Evolutionary conservation across 37 sponge, comb jelly and placozoan genomes (phyloP), one percentile per base, ranked within the genome.

Genomic region (Beroe ovata): DNA sequence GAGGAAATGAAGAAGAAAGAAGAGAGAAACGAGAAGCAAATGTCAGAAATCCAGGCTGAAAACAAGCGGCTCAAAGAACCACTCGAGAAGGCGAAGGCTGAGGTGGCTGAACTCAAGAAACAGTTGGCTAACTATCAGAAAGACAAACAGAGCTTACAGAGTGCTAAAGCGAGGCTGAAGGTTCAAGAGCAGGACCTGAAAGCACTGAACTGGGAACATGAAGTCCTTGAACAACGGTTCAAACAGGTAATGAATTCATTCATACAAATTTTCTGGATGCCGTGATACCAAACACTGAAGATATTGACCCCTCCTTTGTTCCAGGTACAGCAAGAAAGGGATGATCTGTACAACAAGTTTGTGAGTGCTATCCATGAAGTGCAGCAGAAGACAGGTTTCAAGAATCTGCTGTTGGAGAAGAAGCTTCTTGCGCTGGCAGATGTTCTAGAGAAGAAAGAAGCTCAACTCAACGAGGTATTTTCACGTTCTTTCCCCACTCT

Each of bases 1-100:
- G 99, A 98, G 90, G 94, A 93, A 38, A 95, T 98, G 99, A 98
- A 95, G 91, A 95, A 94, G 89, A 95, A 95, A 42, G 93, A 94
- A 60, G 99, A 98, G 41, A 60, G 95, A 19, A 88, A 94, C 14
- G 99, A 98, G 91, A 98, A 98, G 72, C 92, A 94, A 63, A 90
- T 95, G 71, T 72, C 93, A 28, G 99, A 98, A 64, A 93, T 95
- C 25, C 95, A 94, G 66, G 92, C 94, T 28, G 96, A 98, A 71
- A 98, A 98, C 90, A 91, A 91, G 60, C 72, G 92, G 22, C 92
- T 98, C 11, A 92, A 91, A 59, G 99, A 98, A 16, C 96, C 99
- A 0, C 91, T 98, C 38, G 92, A 94, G 59, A 94, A 92, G 92
- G 94, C 94, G 8, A 89, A 91, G 58, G 99, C 94, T 29, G 96